phyloP scores from a whole-genome alignment of 2,797 vertebrate genomes.

The Ispidina picta region DNA sequence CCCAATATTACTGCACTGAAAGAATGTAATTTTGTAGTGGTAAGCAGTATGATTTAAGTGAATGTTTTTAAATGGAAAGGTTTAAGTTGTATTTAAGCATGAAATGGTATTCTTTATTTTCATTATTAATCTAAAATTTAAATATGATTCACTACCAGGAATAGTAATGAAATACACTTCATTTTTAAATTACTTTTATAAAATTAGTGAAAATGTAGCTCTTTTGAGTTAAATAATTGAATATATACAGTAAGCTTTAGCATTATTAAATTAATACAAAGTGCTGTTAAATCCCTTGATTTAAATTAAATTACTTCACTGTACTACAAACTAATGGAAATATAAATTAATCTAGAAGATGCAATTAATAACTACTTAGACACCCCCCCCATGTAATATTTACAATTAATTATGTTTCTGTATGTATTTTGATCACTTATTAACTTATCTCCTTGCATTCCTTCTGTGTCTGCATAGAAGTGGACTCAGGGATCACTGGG shows the following conservation, averaged over 20 bases:
- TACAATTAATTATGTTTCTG: neutral
- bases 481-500: neutral
- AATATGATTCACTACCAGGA: neutral
- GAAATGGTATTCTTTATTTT: neutral
- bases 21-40: neutral
- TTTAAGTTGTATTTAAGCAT: neutral
- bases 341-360: conserved; percentile 27
- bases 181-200: neutral
- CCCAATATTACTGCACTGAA: neutral
- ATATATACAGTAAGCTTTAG: neutral
- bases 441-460: neutral
- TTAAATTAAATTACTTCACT: conserved; percentile 29
- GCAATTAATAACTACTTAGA: neutral
- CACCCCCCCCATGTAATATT: neutral
- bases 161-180: neutral
- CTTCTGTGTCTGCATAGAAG: neutral
- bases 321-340: neutral
- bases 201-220: neutral
- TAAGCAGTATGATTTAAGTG: neutral
- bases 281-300: conserved; percentile 11
- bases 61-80: neutral
- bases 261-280: neutral
- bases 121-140: neutral
- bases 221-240: neutral
- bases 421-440: neutral